phyloP scores from a whole-genome alignment of 1,140 invertebrate genomes.

The Phocides pigmalion region DNA sequence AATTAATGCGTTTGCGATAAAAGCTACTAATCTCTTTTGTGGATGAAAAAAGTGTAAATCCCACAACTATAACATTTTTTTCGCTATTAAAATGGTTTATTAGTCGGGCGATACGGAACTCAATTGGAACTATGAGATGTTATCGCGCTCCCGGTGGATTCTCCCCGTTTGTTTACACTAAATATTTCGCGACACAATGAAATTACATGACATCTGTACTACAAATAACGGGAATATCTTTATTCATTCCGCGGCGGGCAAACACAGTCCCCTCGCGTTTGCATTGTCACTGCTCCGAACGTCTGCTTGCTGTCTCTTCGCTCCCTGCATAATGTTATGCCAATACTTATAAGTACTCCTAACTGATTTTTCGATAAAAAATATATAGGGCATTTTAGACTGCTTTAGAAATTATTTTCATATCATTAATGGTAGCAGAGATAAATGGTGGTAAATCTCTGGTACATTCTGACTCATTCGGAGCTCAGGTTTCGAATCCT shows the following conservation, averaged over 20 bases:
- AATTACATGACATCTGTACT: conserved; percentile 83
- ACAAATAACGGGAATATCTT: conserved; percentile 83
- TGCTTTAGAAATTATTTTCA: background rate
- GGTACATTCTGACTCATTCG: too few species aligned
- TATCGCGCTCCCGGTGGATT: conserved; percentile 65
- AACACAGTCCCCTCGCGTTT: conserved; percentile 71
- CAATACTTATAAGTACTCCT: conserved; percentile 31
- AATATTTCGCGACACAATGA: conserved; percentile 82
- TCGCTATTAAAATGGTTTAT: conserved; percentile 69
- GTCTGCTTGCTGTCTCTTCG: conserved; percentile 71
- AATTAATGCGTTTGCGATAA: conserved; percentile 46
- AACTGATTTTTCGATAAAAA: conserved; percentile 18
- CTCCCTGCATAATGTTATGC: conserved; percentile 32
- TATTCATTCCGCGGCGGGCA: conserved; percentile 77
- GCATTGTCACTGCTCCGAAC: conserved; percentile 63
- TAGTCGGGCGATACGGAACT: conserved; percentile 47
- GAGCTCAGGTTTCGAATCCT: too few species aligned
- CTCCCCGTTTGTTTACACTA: conserved; percentile 80
- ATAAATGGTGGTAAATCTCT: too few species aligned
- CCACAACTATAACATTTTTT: conserved; percentile 66
- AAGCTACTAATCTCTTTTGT: conserved; percentile 67
- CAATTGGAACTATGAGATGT: conserved; percentile 70
- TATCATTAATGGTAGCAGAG: too few species aligned
- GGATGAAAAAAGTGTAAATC: conserved; percentile 69
- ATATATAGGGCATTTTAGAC: background rate